Evolutionary conservation across 2,113 vertebrate species (phyloP).

Genomic region (Numenius arquata): DNA sequence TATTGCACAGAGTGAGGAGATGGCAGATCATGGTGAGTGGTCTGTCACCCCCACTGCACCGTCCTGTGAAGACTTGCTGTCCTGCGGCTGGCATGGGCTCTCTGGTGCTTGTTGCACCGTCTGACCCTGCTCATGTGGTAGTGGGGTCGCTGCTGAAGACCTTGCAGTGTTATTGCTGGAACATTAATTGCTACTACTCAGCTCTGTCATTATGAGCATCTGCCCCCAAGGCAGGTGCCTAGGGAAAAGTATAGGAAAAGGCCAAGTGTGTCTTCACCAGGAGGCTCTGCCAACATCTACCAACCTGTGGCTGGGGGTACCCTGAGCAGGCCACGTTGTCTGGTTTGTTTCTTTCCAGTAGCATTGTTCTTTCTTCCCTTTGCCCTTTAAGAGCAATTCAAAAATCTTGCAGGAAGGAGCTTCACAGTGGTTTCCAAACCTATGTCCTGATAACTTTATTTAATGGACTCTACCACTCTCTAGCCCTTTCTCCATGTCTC

Average conservation of each 20-base stretch:
- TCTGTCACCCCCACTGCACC: fast-evolving
- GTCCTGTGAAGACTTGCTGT: background rate
- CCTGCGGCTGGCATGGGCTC: fast-evolving
- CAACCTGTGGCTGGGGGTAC: background rate
- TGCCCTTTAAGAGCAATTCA: background rate
- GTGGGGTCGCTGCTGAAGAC: background rate
- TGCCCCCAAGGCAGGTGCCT: background rate
- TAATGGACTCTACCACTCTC: background rate
- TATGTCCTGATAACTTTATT: background rate
- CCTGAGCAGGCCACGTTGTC: fast-evolving
- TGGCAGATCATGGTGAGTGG: slow-evolving; percentile 59
- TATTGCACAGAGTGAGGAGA: background rate
- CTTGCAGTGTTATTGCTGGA: background rate
- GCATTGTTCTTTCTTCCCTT: background rate
- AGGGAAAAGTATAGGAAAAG: background rate
- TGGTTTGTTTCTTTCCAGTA: background rate
- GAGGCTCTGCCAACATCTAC: background rate
- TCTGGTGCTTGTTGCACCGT: background rate
- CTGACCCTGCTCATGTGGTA: background rate
- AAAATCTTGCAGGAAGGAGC: background rate
- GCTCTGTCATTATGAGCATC: background rate
- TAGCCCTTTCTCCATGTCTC: background rate
- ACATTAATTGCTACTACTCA: background rate
- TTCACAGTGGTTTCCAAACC: background rate
- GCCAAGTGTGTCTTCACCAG: background rate